phyloP scores from a whole-genome alignment of 2,888 invertebrate genomes.

The Ormyrus pomaceus region DNA sequence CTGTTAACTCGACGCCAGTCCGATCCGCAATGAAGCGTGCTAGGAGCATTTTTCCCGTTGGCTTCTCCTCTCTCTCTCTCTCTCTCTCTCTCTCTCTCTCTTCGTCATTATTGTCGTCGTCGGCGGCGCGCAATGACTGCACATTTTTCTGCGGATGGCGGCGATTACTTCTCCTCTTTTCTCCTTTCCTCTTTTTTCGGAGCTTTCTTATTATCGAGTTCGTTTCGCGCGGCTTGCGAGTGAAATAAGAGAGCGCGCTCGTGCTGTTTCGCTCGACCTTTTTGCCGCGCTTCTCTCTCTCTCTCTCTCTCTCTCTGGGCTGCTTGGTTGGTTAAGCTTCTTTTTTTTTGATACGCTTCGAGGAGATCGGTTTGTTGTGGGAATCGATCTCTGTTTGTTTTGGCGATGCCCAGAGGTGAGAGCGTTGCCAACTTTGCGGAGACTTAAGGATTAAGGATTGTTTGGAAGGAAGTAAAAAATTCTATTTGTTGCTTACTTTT shows the following conservation, averaged over 20 bases:
- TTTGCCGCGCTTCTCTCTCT: constrained; percentile 20
- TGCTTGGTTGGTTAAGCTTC: background rate
- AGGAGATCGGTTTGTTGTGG: constrained; percentile 20
- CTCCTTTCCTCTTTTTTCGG: background rate
- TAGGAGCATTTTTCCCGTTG: background rate
- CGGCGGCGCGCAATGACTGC: constrained; percentile 4
- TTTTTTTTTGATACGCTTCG: too few species aligned
- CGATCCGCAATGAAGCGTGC: constrained; percentile 47
- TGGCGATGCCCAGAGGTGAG: background rate
- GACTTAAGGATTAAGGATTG: background rate
- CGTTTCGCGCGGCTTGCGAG: constrained; percentile 13
- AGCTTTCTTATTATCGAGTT: constrained; percentile 45
- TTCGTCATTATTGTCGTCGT: constrained; percentile 24
- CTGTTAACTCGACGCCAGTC: constrained; percentile 49
- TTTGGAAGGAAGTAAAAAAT: background rate
- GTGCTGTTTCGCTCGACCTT: constrained; percentile 32
- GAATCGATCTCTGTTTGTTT: constrained; percentile 48
- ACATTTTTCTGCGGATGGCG: constrained; percentile 19
- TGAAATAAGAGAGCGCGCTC: background rate
- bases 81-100: too few species aligned
- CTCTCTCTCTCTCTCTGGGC: background rate
- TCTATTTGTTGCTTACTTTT: too few species aligned
- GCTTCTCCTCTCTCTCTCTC: background rate
- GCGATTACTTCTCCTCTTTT: constrained; percentile 33
- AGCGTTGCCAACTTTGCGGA: constrained; percentile 3